Conservation (phyloP, 2,113 vertebrate genomes). For the Pelusios castaneus region DNA sequence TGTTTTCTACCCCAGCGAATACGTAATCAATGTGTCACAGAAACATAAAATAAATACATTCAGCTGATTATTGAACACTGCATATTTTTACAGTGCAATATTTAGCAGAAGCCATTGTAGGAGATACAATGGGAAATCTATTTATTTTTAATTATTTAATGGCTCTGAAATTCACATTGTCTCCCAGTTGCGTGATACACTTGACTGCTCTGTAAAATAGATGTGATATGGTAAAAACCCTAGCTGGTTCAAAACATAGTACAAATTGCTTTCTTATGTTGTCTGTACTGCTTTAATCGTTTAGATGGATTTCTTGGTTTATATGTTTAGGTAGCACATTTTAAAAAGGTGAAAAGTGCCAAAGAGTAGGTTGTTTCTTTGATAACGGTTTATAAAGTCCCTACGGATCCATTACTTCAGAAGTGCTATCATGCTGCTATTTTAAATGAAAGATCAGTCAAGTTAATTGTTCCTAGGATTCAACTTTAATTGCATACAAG, state of each 20-base stretch:
- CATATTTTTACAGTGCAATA: not conserved
- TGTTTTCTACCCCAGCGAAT: conserved; percentile 9
- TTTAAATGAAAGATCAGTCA: conserved; percentile 25
- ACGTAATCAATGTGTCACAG: not conserved
- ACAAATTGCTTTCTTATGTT: not conserved
- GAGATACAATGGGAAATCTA: conserved; percentile 1
- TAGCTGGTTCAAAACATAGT: not conserved
- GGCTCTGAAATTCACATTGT: conserved; percentile 14
- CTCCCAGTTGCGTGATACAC: not conserved
- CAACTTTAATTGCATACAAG: not conserved
- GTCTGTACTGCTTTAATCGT: not conserved
- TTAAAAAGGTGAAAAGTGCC: not conserved
- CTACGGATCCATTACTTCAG: not conserved
- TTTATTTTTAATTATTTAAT: not conserved
- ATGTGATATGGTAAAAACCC: not conserved
- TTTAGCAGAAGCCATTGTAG: not conserved
- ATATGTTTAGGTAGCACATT: not conserved
- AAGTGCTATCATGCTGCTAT: not conserved
- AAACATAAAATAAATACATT: not conserved
- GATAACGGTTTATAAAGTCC: not conserved
- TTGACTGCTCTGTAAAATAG: not conserved
- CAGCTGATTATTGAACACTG: not conserved
- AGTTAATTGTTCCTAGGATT: conserved; percentile 20
- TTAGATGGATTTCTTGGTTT: not conserved
- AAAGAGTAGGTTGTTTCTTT: not conserved